phyloP scores from a whole-genome alignment of 37 sponge, comb jelly and placozoan species.

The Diacarnus erythraeanus region DNA sequence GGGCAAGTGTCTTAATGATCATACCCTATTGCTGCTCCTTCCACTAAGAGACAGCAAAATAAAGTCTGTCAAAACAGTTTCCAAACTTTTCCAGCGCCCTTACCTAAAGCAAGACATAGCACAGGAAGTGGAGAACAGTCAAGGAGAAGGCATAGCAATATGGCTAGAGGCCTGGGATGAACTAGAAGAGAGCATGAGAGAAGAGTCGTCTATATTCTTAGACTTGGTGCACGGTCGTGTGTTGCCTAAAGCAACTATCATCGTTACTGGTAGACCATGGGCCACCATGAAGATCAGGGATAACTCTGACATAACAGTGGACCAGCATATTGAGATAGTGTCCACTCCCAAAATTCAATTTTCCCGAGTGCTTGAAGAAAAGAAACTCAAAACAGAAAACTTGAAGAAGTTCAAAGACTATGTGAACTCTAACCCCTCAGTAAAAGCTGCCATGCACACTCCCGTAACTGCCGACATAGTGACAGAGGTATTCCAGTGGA shows the following conservation, averaged over 20 bases:
- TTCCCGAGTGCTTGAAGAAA: neutral
- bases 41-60: neutral
- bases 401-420: neutral
- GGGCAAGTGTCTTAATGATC: neutral
- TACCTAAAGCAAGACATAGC: neutral
- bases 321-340: neutral
- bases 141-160: neutral
- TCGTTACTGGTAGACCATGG: neutral
- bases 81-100: neutral
- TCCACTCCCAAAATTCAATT: neutral
- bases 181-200: neutral
- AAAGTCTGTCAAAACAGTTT: neutral
- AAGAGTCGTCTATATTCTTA: neutral
- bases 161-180: neutral
- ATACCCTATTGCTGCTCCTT: neutral
- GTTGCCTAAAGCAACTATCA: neutral
- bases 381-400: neutral
- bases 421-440: neutral
- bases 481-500: neutral
- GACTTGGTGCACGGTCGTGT: neutral
- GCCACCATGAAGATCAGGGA: neutral
- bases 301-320: neutral
- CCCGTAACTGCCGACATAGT: neutral
- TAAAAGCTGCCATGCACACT: neutral
- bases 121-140: neutral